These are phyloP conservation scores for Ceratosolen solmsi DNA, from an alignment of 1,140 invertebrate species.

Conservation along the genomic window DNA sequence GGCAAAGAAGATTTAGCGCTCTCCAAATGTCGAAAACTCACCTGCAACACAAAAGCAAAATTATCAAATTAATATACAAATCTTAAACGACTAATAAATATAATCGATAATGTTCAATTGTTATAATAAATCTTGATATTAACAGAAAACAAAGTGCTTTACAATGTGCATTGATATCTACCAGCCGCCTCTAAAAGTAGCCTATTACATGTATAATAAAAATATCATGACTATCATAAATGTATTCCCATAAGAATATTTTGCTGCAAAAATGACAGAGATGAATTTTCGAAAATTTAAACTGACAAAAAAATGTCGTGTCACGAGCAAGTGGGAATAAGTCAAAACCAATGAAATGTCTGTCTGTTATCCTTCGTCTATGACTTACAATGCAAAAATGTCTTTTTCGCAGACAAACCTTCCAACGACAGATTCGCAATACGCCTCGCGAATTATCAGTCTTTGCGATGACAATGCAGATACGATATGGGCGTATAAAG, in stretches of 20 bases:
- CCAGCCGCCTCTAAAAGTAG: too few relatives aligned
- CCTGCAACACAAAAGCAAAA: conserved; percentile 18
- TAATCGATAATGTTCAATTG: too few relatives aligned
- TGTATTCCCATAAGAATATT: too few relatives aligned
- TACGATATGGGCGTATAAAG: conserved; percentile 42
- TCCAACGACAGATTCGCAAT: conserved; percentile 42
- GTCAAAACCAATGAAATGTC: conserved; percentile 4
- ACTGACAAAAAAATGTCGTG: too few relatives aligned
- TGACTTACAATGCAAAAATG: not conserved
- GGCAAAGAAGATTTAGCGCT: not conserved
- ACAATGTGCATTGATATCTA: too few relatives aligned
- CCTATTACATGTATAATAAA: too few relatives aligned
- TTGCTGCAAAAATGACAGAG: not conserved
- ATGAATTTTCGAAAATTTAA: not conserved
- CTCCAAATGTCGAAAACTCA: too few relatives aligned
- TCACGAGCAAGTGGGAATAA: not conserved
- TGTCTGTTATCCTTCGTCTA: not conserved
- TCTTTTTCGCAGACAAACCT: conserved; percentile 22
- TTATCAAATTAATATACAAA: not conserved
- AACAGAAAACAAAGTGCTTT: too few relatives aligned
- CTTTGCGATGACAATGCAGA: conserved; percentile 63
- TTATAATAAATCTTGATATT: too few relatives aligned
- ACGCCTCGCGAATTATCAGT: conserved; percentile 58
- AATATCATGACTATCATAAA: too few relatives aligned
- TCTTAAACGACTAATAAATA: too few relatives aligned